Conservation (phyloP, 2,888 invertebrate species). For the Thalpophila matura region DNA sequence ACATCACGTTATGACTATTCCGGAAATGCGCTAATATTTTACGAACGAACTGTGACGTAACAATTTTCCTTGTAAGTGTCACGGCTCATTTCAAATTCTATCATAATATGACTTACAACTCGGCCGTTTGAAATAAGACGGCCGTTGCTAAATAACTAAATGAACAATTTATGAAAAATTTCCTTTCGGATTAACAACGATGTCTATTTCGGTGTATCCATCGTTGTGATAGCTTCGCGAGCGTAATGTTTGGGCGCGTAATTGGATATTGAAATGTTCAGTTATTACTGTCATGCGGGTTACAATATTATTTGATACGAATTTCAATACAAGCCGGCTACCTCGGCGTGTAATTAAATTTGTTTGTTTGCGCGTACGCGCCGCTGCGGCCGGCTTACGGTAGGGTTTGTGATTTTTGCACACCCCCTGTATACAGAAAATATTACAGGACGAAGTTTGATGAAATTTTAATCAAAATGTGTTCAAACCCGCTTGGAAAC, state of each 20-base stretch:
- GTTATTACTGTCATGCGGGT: conserved; percentile 56
- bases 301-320: conserved; percentile 64
- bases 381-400: conserved; percentile 66
- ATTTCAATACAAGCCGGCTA: conserved; percentile 65
- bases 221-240: background rate
- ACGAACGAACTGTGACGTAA: conserved; percentile 35
- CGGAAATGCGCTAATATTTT: conserved; percentile 53
- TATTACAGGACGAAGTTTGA: conserved; percentile 74
- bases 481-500: conserved; percentile 61
- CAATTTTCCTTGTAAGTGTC: conserved; percentile 27
- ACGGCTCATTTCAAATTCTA: conserved; percentile 66
- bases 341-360: conserved; percentile 76
- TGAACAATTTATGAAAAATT: conserved; percentile 54
- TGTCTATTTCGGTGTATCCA: conserved; percentile 7
- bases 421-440: conserved; percentile 70
- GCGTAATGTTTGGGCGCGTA: conserved; percentile 34
- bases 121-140: conserved; percentile 48
- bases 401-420: conserved; percentile 74
- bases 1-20: conserved; percentile 40
- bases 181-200: conserved; percentile 30
- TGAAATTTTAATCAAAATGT: conserved; percentile 79
- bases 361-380: conserved; percentile 74
- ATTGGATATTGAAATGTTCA: conserved; percentile 58
- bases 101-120: conserved; percentile 47
- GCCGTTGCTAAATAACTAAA: conserved; percentile 56